Evolutionary conservation across 2,797 vertebrate species (phyloP).

Genomic region (Eremophila alpestris): DNA sequence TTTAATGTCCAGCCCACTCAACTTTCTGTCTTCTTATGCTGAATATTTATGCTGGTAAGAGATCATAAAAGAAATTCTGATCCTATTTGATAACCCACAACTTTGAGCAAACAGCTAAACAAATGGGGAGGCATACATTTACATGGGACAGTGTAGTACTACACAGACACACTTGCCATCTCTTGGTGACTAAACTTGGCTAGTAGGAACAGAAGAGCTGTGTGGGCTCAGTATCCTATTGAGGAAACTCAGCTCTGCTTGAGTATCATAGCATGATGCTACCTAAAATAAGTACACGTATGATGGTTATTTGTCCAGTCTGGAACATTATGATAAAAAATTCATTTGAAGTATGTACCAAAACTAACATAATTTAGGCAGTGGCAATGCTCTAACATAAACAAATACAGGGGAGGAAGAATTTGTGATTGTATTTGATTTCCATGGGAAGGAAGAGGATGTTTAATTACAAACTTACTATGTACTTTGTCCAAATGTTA

Average conservation of each 20-base stretch:
- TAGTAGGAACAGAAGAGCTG: background rate
- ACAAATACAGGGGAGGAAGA: constrained; percentile 56
- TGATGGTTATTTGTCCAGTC: constrained; percentile 39
- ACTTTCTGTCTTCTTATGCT: background rate
- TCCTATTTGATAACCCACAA: background rate
- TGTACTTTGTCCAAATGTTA: constrained; percentile 69
- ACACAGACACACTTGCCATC: background rate
- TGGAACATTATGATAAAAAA: constrained; percentile 50
- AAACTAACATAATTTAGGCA: constrained; percentile 44
- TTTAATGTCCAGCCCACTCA: background rate
- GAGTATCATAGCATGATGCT: background rate
- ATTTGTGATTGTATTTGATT: constrained; percentile 48
- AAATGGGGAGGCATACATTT: background rate
- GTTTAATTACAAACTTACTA: constrained; percentile 63
- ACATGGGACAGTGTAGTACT: background rate
- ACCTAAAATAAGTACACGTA: background rate
- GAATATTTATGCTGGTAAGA: background rate
- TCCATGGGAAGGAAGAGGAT: constrained; percentile 62
- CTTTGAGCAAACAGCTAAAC: background rate
- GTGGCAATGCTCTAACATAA: constrained; percentile 13
- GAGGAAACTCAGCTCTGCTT: background rate
- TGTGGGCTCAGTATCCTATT: background rate
- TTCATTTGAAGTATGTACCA: constrained; percentile 64
- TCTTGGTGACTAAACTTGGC: background rate
- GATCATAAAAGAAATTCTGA: background rate